Base-by-base conservation (phyloP, 2,888 invertebrate genomes). In the Harpagoxenus sublaevis region DNA sequence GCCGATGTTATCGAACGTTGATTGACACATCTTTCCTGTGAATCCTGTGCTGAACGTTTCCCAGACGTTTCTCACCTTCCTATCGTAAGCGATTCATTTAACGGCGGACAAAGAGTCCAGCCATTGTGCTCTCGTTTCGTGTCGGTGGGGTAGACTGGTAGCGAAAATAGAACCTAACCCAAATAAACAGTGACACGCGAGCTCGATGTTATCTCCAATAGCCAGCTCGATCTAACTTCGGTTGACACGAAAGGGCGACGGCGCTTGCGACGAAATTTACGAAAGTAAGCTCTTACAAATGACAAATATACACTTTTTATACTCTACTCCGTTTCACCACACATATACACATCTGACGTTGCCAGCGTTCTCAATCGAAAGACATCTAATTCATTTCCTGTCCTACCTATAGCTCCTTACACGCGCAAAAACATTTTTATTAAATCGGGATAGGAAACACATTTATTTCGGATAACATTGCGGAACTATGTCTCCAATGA, bases 131-230 rank as follows among this genome's bases (percentile, higher is more conserved):
- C 35, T 70, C 62, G 75, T 79, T 62, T 68, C 84, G 71, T 60
- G 71, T 79, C 85, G 66, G 55, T 63, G 68, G 78, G 68, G 78
- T 83, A 55, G 86, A 84, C 75, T 55, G 71, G 68, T 65, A 73
- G 75, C 85, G 86, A 89, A 90, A 92, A 88, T 89, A 87, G 86
- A 84, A 87, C 81, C 81, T 88, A 85, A 84, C 86, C 87, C 87
- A 86, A 91, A 90, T 90, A 91, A 92, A 92, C 87, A 87, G 87
- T 81, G 86, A 88, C 91, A 92, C 89, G 90, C 91, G 83, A 92
- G 84, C 86, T 84, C 86, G 91, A 92, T 91, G 88, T 89, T 91
- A 90, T 91, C 91, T 75, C 63, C 63, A 48, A 79, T 83, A 87
- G 71, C 62, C 68, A 51, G 75, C 63, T 78, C 68, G 68, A 68